These are phyloP conservation scores for Drosophila virilis DNA, from an alignment of 1,140 invertebrate genomes.

Conservation along the genomic window DNA sequence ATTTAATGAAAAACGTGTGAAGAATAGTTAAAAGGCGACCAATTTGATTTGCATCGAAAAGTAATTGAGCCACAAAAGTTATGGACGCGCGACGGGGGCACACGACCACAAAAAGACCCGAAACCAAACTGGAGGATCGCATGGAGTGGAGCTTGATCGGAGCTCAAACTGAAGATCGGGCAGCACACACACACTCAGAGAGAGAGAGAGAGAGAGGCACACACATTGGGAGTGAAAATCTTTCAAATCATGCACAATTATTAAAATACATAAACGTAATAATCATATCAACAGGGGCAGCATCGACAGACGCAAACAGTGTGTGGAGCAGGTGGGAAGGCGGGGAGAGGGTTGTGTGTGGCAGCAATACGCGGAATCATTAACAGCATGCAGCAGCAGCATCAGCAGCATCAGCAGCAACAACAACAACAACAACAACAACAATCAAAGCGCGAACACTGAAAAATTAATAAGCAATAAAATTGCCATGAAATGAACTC, in stretches of 20 bases:
- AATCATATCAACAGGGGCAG: conserved; percentile 75
- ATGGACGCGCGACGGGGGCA: conserved; percentile 73
- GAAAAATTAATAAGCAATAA: conserved; percentile 84
- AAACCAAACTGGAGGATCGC: conserved; percentile 6
- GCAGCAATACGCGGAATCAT: conserved; percentile 63
- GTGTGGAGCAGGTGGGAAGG: background rate
- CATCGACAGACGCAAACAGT: conserved; percentile 29
- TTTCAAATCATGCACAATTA: conserved; percentile 84
- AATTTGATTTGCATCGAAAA: conserved; percentile 84
- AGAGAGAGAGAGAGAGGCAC: background rate
- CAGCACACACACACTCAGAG: conserved; percentile 5
- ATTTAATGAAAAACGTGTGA: conserved; percentile 82
- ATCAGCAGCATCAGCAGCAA: conserved; percentile 23
- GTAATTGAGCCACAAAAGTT: conserved; percentile 82
- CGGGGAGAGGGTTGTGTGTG: background rate
- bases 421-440: conserved; percentile 18
- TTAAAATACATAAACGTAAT: conserved; percentile 83
- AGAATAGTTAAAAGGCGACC: conserved; percentile 78
- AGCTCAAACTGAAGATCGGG: conserved; percentile 11
- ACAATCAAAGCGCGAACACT: conserved; percentile 70
- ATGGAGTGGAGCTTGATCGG: background rate
- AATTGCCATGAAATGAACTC: conserved; percentile 84
- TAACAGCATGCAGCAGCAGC: conserved; percentile 64
- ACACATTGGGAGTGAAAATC: conserved; percentile 52
- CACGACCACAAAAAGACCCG: conserved; percentile 44